A percentile compares a stretch with the other conserved stretches of the same genome.
These are phyloP conservation scores for Epinephelus lanceolatus DNA, from an alignment of 2,113 vertebrate genomes.

Conservation along the genomic window DNA sequence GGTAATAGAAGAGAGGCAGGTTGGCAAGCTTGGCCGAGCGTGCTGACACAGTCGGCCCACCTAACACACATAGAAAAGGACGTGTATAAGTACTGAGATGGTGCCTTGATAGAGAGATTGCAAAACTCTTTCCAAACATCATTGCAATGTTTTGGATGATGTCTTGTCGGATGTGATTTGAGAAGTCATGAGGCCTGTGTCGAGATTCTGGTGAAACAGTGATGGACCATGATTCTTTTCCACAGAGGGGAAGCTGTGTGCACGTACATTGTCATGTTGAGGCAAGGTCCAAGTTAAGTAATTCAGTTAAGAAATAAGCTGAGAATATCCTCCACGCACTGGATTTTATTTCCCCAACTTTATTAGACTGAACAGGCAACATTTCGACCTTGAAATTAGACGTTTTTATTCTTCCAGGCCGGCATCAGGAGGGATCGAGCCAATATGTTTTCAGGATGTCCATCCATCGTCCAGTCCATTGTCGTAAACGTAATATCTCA, in stretches of 20 bases:
- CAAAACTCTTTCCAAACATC: neutral
- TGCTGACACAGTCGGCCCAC: constrained; percentile 19
- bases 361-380: neutral
- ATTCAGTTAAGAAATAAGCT: neutral
- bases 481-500: too few species aligned
- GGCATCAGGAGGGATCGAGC: too few species aligned
- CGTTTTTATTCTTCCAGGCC: neutral
- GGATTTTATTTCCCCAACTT: neutral
- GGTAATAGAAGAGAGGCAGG: constrained; percentile 48
- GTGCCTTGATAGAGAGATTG: constrained; percentile 43
- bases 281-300: neutral
- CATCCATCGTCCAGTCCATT: too few species aligned
- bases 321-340: neutral
- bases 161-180: constrained; percentile 32
- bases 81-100: constrained; percentile 39
- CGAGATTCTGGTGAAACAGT: constrained; percentile 25
- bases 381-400: neutral
- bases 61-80: constrained; percentile 15
- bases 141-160: constrained; percentile 5
- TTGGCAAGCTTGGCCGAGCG: constrained; percentile 42
- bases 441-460: too few species aligned
- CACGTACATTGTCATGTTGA: neutral
- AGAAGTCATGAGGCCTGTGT: neutral
- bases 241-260: neutral
- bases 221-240: constrained; percentile 3